Evolutionary conservation across 2,888 invertebrate genomes (phyloP).

Genomic region (Melanotus villosus): DNA sequence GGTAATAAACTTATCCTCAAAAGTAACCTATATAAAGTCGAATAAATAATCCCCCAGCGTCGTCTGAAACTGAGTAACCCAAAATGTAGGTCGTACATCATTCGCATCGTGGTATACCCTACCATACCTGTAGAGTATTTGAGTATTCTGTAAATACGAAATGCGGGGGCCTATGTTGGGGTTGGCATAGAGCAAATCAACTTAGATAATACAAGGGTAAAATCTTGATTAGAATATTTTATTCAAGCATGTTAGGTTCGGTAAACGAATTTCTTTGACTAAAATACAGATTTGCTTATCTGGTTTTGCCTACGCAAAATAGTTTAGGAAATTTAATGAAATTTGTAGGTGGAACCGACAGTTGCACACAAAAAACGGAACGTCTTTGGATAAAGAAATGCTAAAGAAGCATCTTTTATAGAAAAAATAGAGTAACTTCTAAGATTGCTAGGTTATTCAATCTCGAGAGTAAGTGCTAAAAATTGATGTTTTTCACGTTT

Average conservation of each 20-base stretch:
- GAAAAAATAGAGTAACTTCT: too few species aligned
- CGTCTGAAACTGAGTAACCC: neutral
- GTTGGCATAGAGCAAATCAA: neutral
- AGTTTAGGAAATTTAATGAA: neutral
- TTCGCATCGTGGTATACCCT: neutral
- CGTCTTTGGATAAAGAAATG: too few species aligned
- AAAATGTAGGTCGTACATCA: slow-evolving; percentile 9
- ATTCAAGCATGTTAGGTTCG: neutral
- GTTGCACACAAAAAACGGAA: too few species aligned
- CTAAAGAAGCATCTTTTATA: too few species aligned
- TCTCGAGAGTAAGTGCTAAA: too few species aligned
- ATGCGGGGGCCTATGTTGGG: neutral
- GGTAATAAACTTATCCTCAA: too few species aligned
- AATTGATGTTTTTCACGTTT: too few species aligned
- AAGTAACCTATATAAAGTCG: neutral
- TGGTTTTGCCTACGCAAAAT: neutral
- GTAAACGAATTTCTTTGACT: slow-evolving; percentile 12
- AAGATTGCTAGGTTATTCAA: too few species aligned
- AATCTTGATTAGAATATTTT: slow-evolving; percentile 13
- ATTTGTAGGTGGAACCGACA: neutral
- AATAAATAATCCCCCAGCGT: slow-evolving; percentile 13
- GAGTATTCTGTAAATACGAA: neutral
- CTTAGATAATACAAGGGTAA: slow-evolving; percentile 8
- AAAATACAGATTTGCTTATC: neutral
- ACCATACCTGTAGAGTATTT: neutral